Evolutionary conservation across 2,113 vertebrate genomes (phyloP).

Genomic region (Sprattus sprattus): DNA sequence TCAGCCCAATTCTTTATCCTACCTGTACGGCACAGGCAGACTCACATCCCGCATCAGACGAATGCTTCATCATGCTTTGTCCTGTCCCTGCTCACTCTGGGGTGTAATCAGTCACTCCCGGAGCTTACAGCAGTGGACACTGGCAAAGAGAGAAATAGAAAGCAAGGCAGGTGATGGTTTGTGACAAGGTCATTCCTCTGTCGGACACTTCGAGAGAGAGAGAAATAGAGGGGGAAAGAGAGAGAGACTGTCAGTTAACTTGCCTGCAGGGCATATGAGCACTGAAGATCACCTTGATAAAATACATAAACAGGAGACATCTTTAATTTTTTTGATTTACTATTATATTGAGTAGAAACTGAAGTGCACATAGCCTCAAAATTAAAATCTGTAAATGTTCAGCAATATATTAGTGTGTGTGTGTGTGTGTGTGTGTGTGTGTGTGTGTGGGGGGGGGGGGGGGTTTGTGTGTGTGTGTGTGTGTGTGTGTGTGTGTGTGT

Average conservation of each 20-base stretch:
- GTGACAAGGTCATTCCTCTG: background rate
- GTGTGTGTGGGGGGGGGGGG: background rate
- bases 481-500: background rate
- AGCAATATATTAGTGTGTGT: background rate
- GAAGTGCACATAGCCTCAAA: background rate
- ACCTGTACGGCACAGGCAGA: background rate
- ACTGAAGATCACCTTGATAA: background rate
- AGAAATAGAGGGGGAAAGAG: background rate
- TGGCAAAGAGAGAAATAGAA: background rate
- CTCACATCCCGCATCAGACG: background rate
- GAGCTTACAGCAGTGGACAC: background rate
- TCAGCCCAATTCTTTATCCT: background rate
- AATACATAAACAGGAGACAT: background rate
- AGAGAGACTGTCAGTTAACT: background rate
- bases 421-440: background rate
- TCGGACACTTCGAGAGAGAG: background rate
- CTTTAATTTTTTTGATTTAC: background rate
- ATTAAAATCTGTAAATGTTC: background rate
- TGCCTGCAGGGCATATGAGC: background rate
- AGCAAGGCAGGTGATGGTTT: background rate
- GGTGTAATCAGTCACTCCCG: background rate
- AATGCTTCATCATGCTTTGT: slow-evolving; percentile 11
- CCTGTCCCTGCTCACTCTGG: background rate
- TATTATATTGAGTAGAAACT: background rate
- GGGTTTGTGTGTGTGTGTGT: slow-evolving; percentile 14